Conservation (phyloP, 2,888 invertebrate genomes). For the Thymelicus acteon region DNA sequence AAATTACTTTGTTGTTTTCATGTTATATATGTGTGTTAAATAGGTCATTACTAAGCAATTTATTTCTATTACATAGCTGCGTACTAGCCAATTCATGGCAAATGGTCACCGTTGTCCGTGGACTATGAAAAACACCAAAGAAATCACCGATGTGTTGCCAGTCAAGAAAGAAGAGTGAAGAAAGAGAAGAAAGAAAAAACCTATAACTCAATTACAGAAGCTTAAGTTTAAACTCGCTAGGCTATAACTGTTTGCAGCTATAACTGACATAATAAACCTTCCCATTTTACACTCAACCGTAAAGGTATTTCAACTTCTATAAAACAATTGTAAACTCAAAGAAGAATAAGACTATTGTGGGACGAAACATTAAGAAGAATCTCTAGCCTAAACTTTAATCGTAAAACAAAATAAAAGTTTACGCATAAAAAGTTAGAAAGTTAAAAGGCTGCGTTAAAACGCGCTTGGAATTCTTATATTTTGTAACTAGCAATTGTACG, state of each 20-base stretch:
- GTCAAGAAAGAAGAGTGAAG: too few species aligned
- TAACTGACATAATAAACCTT: constrained; percentile 12
- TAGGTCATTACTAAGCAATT: too few species aligned
- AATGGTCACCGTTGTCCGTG: too few species aligned
- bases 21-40: too few species aligned
- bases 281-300: constrained; percentile 15
- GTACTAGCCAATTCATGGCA: too few species aligned
- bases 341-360: constrained; percentile 13
- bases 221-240: background rate
- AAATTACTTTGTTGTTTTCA: too few species aligned
- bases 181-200: too few species aligned
- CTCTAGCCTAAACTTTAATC: constrained; percentile 24
- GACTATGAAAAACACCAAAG: too few species aligned
- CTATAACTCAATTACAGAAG: background rate
- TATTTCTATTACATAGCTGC: too few species aligned
- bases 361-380: constrained; percentile 30
- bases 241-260: background rate
- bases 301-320: constrained; percentile 32
- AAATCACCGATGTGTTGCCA: too few species aligned
- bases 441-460: constrained; percentile 18
- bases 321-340: constrained; percentile 32
- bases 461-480: background rate
- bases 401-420: constrained; percentile 36
- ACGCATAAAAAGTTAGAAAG: constrained; percentile 31
- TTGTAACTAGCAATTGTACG: too few species aligned